Base-by-base conservation (phyloP, 2,888 invertebrate species). In the Chymomyza caudatula region DNA sequence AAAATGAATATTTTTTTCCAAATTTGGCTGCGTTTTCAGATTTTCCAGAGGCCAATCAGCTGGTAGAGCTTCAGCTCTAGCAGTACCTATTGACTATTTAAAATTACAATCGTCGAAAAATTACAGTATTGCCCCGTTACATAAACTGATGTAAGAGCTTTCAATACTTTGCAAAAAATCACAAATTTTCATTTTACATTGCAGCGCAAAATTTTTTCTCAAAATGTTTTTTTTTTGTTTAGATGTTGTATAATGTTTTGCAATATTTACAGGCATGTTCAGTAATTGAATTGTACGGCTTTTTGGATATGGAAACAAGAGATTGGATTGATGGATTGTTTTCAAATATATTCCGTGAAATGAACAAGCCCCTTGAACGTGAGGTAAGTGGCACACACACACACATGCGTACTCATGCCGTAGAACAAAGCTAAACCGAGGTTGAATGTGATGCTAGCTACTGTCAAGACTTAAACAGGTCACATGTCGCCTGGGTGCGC, bases 281-380 rank as follows among this genome's bases (percentile, higher is more conserved):
- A 1, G 97, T 97, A 2, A 92, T 96, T 69, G 97, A 98, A 89
- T 92, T 98, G 19, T 98, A 97, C 83, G 98, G 98, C 0, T 94
- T 95, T 71, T 91, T 97, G 58, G 96, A 97, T 89, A 95, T 96
- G 0, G 92, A 93, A 17, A 96, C 96, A 0, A 92, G 97, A 84
- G 97, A 97, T 89, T 98, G 98, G 98, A 95, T 96, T 1, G 98
- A 98, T 88, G 98, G 98, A 8, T 91, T 98, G 44, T 92, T 97
- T 76, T 97, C 97, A 2, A 95, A 94, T 88, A 97, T 98, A 87
- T 98, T 98, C 90, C 93, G 97, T 54, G 96, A 97, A 88, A 95
- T 97, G 91, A 97, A 97, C 91, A 94, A 93, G 91, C 95, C 94
- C 0, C 89, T 92, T 0, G 91, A 91, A 20, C 87, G 86, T 54